A percentile compares a stretch with the other conserved stretches of the same genome.
Conservation (phyloP, 2,888 invertebrate species). For the Lycaena phlaeas region DNA sequence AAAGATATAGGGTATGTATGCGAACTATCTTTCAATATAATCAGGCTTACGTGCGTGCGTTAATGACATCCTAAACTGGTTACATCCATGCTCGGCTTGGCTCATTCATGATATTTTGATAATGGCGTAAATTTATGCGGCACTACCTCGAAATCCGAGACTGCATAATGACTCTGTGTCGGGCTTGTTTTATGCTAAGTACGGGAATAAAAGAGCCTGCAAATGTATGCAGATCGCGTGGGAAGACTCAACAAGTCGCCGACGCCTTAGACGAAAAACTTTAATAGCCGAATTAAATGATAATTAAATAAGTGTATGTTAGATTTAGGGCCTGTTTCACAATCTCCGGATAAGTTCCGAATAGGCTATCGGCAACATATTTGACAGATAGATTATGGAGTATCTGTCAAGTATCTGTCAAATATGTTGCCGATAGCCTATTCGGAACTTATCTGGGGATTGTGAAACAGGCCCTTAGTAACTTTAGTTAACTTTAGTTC, state of each 20-base stretch:
- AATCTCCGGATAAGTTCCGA: no score
- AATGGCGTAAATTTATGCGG: conserved; percentile 66
- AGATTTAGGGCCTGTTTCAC: no score
- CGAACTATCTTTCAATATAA: no score
- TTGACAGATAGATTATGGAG: no score
- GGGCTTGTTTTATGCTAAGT: conserved; percentile 69
- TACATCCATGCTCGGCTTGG: conserved; percentile 48
- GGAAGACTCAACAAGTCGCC: conserved; percentile 69
- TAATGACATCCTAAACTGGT: conserved; percentile 58
- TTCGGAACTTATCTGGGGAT: no score
- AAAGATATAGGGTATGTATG: no score
- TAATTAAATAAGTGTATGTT: conserved; percentile 34
- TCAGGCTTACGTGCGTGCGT: no score
- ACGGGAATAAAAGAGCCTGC: conserved; percentile 58
- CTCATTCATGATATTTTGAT: conserved; percentile 68
- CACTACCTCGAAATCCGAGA: conserved; percentile 57
- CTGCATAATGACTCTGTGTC: conserved; percentile 65
- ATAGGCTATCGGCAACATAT: no score
- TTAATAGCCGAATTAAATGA: conserved; percentile 41
- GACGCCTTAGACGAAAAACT: conserved; percentile 38
- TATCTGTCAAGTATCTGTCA: no score
- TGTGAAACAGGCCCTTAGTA: no score
- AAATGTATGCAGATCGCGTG: conserved; percentile 68
- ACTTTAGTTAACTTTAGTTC: no score
- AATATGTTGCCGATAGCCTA: no score